Conservation (phyloP, 2,113 vertebrate species). For the Rhinopomastus cyanomelas region DNA sequence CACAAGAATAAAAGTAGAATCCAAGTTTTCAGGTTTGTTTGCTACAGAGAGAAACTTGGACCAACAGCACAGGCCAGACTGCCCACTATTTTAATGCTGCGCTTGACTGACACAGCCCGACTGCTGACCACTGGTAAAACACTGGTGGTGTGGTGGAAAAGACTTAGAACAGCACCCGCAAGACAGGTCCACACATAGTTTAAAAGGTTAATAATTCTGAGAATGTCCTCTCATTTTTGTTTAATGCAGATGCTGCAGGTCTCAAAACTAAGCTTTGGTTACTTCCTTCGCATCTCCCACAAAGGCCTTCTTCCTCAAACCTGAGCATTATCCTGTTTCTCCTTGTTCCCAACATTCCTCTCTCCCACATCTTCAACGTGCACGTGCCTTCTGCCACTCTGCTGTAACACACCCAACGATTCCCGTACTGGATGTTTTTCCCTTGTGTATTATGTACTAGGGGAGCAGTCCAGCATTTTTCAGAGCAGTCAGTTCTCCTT, state of each 20-base stretch:
- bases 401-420: not conserved
- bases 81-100: not conserved
- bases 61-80: not conserved
- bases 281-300: not conserved
- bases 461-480: not conserved
- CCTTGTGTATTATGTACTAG: not conserved
- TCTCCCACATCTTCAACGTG: slow-evolving; percentile 32
- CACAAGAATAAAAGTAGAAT: not conserved
- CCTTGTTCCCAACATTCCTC: not conserved
- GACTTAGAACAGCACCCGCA: not conserved
- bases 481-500: slow-evolving; percentile 74
- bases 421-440: not conserved
- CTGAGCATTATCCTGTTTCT: not conserved
- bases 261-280: slow-evolving; percentile 52
- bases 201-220: slow-evolving; percentile 18
- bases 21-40: not conserved
- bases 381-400: slow-evolving; percentile 61
- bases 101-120: not conserved
- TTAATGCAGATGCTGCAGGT: slow-evolving; percentile 3
- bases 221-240: not conserved
- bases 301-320: not conserved
- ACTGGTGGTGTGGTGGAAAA: not conserved
- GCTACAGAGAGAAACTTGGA: not conserved
- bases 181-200: not conserved
- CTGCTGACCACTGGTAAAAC: not conserved